phyloP scores from a whole-genome alignment of 2,888 invertebrate species.

The Dasypolia templi region DNA sequence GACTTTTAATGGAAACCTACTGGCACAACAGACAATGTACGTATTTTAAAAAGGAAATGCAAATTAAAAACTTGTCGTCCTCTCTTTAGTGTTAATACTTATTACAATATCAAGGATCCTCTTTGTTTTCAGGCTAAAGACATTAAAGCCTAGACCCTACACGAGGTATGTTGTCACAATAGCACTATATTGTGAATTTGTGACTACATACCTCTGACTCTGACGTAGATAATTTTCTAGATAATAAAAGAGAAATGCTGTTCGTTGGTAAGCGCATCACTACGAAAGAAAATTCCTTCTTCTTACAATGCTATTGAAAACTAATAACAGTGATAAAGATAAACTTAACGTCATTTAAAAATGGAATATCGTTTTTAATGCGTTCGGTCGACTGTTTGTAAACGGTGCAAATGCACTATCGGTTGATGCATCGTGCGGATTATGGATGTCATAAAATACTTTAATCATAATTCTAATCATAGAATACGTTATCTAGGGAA shows the following conservation, averaged over 20 bases:
- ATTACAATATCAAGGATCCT: slow-evolving; percentile 9
- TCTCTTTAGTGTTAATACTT: slow-evolving; percentile 13
- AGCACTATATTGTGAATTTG: too few species aligned
- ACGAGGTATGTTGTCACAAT: too few species aligned
- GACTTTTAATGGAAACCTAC: slow-evolving; percentile 21
- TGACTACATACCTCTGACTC: not conserved
- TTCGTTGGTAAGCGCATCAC: not conserved
- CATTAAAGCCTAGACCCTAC: too few species aligned
- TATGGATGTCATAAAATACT: slow-evolving; percentile 1
- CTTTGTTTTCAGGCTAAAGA: not conserved
- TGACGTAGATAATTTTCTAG: slow-evolving; percentile 1
- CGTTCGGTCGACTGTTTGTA: not conserved
- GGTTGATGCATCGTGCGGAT: not conserved
- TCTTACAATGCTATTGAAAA: not conserved
- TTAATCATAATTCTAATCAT: not conserved
- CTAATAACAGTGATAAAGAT: not conserved
- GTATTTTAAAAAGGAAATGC: slow-evolving; percentile 19
- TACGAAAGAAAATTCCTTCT: not conserved
- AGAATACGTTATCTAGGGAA: not conserved
- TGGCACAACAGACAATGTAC: slow-evolving; percentile 20
- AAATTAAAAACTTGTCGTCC: slow-evolving; percentile 25
- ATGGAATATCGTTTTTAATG: slow-evolving; percentile 8
- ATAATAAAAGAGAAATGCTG: not conserved
- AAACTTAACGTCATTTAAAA: slow-evolving; percentile 37
- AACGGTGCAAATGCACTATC: not conserved